A percentile compares a stretch with the other conserved stretches of the same genome.
Conservation (phyloP, 1,140 invertebrate species). For the Cataglyphis hispanica region DNA sequence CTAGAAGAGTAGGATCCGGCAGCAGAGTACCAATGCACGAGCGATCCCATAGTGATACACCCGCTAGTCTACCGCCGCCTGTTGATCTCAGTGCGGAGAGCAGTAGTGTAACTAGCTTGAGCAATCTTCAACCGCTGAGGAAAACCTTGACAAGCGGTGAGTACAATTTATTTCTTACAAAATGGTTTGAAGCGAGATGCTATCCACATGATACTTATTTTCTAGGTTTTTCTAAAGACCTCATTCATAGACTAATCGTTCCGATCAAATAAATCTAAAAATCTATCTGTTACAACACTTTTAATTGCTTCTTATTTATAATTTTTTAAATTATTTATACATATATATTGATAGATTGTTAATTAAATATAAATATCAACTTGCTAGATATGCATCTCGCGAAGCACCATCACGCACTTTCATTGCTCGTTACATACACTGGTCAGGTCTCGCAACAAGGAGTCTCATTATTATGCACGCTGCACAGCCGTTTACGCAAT, state of each 20-base stretch:
- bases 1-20: constrained; percentile 89
- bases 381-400: constrained; percentile 75
- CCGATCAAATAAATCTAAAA: constrained; percentile 9
- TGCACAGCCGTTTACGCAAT: constrained; percentile 86
- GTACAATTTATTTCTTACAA: constrained; percentile 76
- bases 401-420: constrained; percentile 76
- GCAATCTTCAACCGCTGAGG: constrained; percentile 93
- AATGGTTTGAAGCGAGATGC: constrained; percentile 74
- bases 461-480: constrained; percentile 84
- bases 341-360: constrained; percentile 32
- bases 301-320: constrained; percentile 25
- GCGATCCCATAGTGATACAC: constrained; percentile 96
- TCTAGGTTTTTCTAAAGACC: neutral
- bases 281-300: constrained; percentile 21
- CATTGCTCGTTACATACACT: constrained; percentile 82
- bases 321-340: constrained; percentile 17
- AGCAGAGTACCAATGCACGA: constrained; percentile 91
- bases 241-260: constrained; percentile 3
- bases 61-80: constrained; percentile 91
- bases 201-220: constrained; percentile 49
- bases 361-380: constrained; percentile 22
- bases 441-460: constrained; percentile 77
- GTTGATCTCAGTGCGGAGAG: constrained; percentile 97
- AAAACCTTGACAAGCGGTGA: constrained; percentile 95
- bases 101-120: constrained; percentile 97